phyloP scores from a whole-genome alignment of 2,888 invertebrate species.

The Nomada lathburiana region DNA sequence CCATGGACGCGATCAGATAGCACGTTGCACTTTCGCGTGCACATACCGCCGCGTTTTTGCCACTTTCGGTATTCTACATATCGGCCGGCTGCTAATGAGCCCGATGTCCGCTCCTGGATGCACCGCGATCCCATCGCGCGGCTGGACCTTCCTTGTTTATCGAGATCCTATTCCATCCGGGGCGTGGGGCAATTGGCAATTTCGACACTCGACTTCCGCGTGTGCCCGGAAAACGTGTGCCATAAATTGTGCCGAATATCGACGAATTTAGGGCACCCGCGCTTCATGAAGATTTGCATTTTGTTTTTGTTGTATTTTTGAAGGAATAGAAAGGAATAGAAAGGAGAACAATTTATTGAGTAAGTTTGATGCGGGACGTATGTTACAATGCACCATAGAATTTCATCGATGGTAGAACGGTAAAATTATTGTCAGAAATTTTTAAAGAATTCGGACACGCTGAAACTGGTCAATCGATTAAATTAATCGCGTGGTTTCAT shows the following conservation, averaged over 20 bases:
- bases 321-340: too few species aligned
- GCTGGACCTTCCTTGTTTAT: conserved; percentile 33
- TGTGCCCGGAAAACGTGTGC: background rate
- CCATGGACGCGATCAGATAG: conserved; percentile 67
- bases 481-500: too few species aligned
- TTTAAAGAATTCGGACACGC: too few species aligned
- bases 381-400: too few species aligned
- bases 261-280: background rate
- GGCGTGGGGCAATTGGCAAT: conserved; percentile 34
- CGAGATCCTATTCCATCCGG: conserved; percentile 46
- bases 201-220: conserved; percentile 13
- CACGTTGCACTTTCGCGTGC: conserved; percentile 54
- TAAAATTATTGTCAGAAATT: too few species aligned
- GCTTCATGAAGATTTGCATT: too few species aligned
- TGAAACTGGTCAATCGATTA: too few species aligned
- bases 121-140: conserved; percentile 38
- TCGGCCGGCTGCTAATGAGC: conserved; percentile 66
- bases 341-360: too few species aligned
- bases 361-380: too few species aligned
- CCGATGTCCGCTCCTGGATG: conserved; percentile 52
- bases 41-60: conserved; percentile 63
- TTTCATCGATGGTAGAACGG: too few species aligned
- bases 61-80: conserved; percentile 62
- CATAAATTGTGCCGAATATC: background rate
- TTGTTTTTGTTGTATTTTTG: too few species aligned